phyloP scores from a whole-genome alignment of 2,888 invertebrate genomes.

The Prostheceraeus crozeri region DNA sequence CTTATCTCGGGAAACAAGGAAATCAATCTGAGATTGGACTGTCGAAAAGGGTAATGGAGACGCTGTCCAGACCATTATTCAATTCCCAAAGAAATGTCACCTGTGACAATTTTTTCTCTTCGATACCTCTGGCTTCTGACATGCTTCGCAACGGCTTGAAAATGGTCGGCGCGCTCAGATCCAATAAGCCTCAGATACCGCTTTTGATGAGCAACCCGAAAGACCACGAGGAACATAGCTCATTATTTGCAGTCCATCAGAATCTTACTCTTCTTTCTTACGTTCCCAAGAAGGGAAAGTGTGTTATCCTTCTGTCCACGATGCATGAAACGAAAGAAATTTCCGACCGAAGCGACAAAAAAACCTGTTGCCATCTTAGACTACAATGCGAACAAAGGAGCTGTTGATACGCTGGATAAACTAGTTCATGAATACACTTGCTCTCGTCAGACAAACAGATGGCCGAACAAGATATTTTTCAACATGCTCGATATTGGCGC shows the following conservation, averaged over 20 bases:
- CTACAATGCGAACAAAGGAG: conserved; percentile 25
- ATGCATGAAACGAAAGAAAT: background rate
- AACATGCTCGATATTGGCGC: conserved; percentile 23
- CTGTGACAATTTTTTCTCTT: conserved; percentile 2
- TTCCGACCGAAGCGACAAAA: background rate
- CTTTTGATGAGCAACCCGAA: no score
- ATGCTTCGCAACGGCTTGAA: no score
- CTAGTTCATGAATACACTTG: conserved; percentile 24
- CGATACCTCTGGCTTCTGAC: background rate
- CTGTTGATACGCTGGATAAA: conserved; percentile 30
- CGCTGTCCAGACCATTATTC: no score
- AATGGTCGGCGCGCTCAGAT: no score
- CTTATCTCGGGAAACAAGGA: background rate
- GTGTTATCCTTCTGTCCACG: no score
- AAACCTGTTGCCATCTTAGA: background rate
- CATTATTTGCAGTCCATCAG: no score
- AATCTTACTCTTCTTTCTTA: no score
- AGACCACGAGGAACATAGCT: no score
- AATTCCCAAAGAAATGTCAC: no score
- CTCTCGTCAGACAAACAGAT: conserved; percentile 8
- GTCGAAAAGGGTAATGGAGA: background rate
- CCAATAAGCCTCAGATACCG: no score
- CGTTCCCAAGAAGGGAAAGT: no score
- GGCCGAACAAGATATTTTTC: conserved; percentile 23
- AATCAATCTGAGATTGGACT: background rate